Percentiles rank a stretch among this genome's conserved stretches.
Conservation (phyloP, 2,888 invertebrate genomes). For the Octodonta nipae region DNA sequence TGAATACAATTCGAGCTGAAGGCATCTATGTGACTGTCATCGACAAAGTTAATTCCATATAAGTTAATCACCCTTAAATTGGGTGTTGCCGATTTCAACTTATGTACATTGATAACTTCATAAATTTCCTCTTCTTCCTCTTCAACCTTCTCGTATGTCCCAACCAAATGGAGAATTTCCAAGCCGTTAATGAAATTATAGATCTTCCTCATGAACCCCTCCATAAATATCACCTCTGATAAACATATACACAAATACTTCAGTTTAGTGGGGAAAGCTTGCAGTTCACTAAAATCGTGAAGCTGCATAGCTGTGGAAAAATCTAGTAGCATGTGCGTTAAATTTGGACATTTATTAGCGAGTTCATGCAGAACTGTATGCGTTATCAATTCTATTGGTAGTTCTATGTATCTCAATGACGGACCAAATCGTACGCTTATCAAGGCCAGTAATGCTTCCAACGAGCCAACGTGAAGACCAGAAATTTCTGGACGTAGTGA, state of each 20-base stretch:
- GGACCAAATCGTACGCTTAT: constrained; percentile 75
- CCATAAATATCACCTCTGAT: constrained; percentile 99
- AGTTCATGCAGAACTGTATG: constrained; percentile 93
- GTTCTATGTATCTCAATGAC: constrained; percentile 78
- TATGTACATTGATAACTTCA: constrained; percentile 97
- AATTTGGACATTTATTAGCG: constrained; percentile 87
- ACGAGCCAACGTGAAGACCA: constrained; percentile 77
- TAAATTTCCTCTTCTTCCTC: constrained; percentile 99
- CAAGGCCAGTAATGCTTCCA: constrained; percentile 75
- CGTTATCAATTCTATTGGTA: constrained; percentile 92
- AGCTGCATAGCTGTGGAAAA: constrained; percentile 99
- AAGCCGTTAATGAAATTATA: constrained; percentile 98
- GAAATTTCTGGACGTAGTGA: constrained; percentile 93
- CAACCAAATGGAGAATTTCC: constrained; percentile 92
- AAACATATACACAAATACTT: constrained; percentile 76
- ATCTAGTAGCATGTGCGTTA: constrained; percentile 91
- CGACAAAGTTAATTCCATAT: constrained; percentile 96
- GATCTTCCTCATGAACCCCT: constrained; percentile 98
- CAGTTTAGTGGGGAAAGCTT: constrained; percentile 94
- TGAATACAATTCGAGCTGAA: constrained; percentile 92
- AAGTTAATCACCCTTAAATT: constrained; percentile 94
- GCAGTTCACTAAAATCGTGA: constrained; percentile 97
- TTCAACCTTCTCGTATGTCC: constrained; percentile 93
- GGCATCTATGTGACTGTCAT: constrained; percentile 97
- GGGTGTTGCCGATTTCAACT: constrained; percentile 93